phyloP scores from a whole-genome alignment of 2,113 vertebrate species.

The Catagonus wagneri region DNA sequence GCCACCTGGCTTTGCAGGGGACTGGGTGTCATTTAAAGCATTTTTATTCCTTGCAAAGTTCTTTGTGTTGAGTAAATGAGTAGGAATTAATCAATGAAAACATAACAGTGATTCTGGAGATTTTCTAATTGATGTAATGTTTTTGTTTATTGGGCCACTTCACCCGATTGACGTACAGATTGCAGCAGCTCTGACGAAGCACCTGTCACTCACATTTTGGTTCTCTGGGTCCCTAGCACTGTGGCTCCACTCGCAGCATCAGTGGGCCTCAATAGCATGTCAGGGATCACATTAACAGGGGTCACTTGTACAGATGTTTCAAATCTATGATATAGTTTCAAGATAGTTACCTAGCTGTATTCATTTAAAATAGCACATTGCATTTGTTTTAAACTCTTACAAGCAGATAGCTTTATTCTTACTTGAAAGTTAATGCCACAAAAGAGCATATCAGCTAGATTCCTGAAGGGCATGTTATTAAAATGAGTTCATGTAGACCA shows the following conservation, averaged over 20 bases:
- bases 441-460: neutral
- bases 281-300: neutral
- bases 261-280: rapidly evolving
- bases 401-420: neutral
- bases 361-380: neutral
- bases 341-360: neutral
- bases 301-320: neutral
- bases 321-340: neutral
- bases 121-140: slow-evolving; percentile 65
- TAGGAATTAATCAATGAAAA: slow-evolving; percentile 77
- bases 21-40: slow-evolving; percentile 49
- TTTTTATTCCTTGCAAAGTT: slow-evolving; percentile 65
- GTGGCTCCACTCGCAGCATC: neutral
- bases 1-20: slow-evolving; percentile 34
- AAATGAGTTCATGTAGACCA: neutral
- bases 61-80: slow-evolving; percentile 68
- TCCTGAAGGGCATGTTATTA: neutral
- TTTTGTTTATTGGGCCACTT: slow-evolving; percentile 76
- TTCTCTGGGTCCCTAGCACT: neutral
- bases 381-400: neutral
- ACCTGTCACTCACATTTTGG: neutral
- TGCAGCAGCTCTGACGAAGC: slow-evolving; percentile 28
- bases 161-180: slow-evolving; percentile 74
- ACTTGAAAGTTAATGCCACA: neutral
- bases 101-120: slow-evolving; percentile 59